These are phyloP conservation scores for Nomada fucata DNA, from an alignment of 2,888 invertebrate species.

Conservation along the genomic window DNA sequence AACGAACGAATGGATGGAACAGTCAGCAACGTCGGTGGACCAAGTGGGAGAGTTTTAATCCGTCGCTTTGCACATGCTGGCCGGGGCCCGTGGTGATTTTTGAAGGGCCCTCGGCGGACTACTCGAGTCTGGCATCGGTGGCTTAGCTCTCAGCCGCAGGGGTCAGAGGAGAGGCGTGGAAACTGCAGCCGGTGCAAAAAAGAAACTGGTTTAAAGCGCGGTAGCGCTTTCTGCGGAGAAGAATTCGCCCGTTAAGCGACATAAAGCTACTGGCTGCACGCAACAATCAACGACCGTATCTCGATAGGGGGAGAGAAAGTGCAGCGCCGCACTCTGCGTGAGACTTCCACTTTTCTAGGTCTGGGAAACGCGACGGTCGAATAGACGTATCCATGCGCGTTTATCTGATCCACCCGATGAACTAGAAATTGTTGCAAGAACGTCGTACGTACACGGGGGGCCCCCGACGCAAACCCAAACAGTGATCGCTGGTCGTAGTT, in stretches of 20 bases:
- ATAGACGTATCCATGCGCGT: too few relatives aligned
- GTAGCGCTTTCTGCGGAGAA: slow-evolving; percentile 20
- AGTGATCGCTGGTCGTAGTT: too few relatives aligned
- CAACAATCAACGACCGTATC: slow-evolving; percentile 34
- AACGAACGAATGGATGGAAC: slow-evolving; percentile 11
- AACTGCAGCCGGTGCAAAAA: slow-evolving; percentile 37
- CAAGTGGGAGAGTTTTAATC: slow-evolving; percentile 2
- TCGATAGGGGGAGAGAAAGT: slow-evolving; percentile 54
- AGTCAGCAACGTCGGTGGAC: not conserved
- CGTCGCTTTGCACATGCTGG: not conserved
- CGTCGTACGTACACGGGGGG: too few relatives aligned
- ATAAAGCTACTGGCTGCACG: slow-evolving; percentile 16
- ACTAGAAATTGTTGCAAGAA: not conserved
- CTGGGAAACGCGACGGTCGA: not conserved
- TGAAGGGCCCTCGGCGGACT: not conserved
- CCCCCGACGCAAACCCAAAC: too few relatives aligned
- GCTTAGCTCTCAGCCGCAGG: not conserved
- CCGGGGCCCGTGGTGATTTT: slow-evolving; percentile 31
- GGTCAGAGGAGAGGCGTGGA: not conserved
- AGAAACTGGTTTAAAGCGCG: slow-evolving; percentile 54
- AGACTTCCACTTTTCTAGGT: slow-evolving; percentile 2
- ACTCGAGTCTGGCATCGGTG: slow-evolving; percentile 3
- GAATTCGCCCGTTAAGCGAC: slow-evolving; percentile 36
- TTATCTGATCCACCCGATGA: too few relatives aligned
- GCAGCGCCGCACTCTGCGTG: not conserved